Percentiles rank a stretch among this genome's conserved stretches.
Evolutionary conservation across 1,140 invertebrate genomes (phyloP).

Genomic region (Pseudomyrmex gracilis): DNA sequence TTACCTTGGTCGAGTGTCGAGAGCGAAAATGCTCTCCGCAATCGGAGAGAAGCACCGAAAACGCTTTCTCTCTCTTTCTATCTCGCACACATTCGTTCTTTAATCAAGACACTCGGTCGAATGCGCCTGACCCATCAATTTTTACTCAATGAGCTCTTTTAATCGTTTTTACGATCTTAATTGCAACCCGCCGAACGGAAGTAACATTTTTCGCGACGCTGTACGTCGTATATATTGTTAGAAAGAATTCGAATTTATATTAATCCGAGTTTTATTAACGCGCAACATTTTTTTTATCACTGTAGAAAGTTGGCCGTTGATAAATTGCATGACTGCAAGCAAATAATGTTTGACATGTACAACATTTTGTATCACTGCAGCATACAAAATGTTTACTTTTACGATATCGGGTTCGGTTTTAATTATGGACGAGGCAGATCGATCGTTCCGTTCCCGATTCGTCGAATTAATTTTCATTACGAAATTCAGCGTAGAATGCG

Average conservation of each 20-base stretch:
- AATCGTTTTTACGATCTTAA: constrained; percentile 12
- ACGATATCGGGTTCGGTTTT: constrained; percentile 17
- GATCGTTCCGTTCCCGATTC: constrained; percentile 7
- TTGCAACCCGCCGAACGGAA: background rate
- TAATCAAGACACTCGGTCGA: constrained; percentile 24
- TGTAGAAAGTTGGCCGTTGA: too few species aligned
- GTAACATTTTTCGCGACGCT: background rate
- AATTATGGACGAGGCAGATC: background rate
- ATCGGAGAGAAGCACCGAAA: constrained; percentile 50
- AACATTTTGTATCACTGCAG: background rate
- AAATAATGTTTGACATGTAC: background rate
- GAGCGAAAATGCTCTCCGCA: background rate
- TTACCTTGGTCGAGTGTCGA: constrained; percentile 61
- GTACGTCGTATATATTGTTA: too few species aligned
- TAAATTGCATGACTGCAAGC: too few species aligned
- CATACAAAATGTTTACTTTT: background rate
- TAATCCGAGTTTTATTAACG: too few species aligned
- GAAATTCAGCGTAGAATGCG: constrained; percentile 29
- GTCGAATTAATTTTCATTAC: constrained; percentile 52
- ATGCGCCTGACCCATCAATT: constrained; percentile 30
- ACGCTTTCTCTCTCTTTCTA: background rate
- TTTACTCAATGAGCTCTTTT: constrained; percentile 13
- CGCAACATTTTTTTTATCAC: too few species aligned
- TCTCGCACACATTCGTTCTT: background rate
- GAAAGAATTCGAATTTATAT: too few species aligned